A percentile compares a stretch with the other conserved stretches of the same genome.
Conservation (phyloP, 2,888 invertebrate genomes). For the Camponotus fellah region DNA sequence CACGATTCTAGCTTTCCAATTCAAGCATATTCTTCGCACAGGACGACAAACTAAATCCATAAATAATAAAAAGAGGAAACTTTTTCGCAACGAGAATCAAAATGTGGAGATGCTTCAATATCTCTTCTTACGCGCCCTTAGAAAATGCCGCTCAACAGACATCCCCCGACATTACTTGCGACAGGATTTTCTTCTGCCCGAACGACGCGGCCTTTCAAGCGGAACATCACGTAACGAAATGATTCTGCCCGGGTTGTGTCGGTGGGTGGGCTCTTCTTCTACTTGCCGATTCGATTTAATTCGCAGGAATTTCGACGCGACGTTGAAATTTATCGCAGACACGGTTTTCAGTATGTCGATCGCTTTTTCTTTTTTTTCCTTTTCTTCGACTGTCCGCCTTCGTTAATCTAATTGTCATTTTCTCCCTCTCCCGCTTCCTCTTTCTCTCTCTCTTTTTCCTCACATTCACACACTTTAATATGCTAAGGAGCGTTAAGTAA, state of each 20-base stretch:
- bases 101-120: conserved; percentile 31
- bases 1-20: not conserved
- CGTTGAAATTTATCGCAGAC: conserved; percentile 16
- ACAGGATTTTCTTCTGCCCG: not conserved
- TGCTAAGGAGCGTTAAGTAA: conserved; percentile 74
- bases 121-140: conserved; percentile 24
- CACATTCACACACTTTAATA: conserved; percentile 53
- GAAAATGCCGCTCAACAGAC: conserved; percentile 23
- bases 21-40: conserved; percentile 7
- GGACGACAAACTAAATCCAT: conserved; percentile 14
- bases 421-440: conserved; percentile 24
- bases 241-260: conserved; percentile 26
- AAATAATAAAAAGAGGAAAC: not conserved
- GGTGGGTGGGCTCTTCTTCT: conserved; percentile 53
- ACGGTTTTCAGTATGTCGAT: conserved; percentile 11
- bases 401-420: conserved; percentile 24
- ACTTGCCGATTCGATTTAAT: conserved; percentile 38
- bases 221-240: conserved; percentile 44
- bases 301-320: conserved; percentile 32
- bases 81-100: conserved; percentile 1
- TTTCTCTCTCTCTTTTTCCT: conserved; percentile 22
- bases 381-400: conserved; percentile 26
- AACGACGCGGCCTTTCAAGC: conserved; percentile 25
- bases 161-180: not conserved
- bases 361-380: conserved; percentile 7